A percentile compares a stretch with the other conserved stretches of the same genome.
Conservation (phyloP, 2,113 vertebrate genomes). For the Piaya cayana region DNA sequence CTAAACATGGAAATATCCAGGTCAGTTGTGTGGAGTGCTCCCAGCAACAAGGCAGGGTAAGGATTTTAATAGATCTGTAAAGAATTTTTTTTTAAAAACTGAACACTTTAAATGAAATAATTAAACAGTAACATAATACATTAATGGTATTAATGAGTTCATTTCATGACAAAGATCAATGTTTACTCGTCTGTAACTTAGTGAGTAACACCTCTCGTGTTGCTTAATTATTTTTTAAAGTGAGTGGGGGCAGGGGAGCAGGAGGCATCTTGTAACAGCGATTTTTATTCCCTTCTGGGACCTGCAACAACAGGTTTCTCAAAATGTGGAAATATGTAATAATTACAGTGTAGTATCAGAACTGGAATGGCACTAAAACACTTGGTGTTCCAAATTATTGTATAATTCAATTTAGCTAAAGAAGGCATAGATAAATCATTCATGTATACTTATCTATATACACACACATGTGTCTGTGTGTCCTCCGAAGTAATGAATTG, state of each 20-base stretch:
- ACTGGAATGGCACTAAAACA: not conserved
- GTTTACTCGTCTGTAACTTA: not conserved
- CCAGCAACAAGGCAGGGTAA: conserved; percentile 94
- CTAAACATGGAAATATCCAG: conserved; percentile 99
- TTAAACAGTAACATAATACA: not conserved
- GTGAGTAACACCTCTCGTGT: not conserved
- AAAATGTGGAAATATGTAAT: not conserved
- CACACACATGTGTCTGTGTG: accelerated
- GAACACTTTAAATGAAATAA: not conserved
- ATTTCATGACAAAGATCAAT: not conserved
- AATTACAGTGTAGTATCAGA: not conserved
- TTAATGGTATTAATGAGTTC: not conserved
- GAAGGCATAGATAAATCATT: not conserved
- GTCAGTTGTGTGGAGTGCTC: conserved; percentile 99
- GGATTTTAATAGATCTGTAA: conserved; percentile 39
- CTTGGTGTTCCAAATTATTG: not conserved
- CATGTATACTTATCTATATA: not conserved
- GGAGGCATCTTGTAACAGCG: not conserved
- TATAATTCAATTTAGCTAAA: not conserved
- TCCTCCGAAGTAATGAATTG: too few relatives aligned
- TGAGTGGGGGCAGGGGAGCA: accelerated
- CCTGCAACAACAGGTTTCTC: not conserved
- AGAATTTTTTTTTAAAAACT: not conserved
- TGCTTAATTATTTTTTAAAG: not conserved
- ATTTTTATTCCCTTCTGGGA: not conserved